phyloP scores from a whole-genome alignment of 92 coral and sea anemone species.

The Siderastrea siderea region DNA sequence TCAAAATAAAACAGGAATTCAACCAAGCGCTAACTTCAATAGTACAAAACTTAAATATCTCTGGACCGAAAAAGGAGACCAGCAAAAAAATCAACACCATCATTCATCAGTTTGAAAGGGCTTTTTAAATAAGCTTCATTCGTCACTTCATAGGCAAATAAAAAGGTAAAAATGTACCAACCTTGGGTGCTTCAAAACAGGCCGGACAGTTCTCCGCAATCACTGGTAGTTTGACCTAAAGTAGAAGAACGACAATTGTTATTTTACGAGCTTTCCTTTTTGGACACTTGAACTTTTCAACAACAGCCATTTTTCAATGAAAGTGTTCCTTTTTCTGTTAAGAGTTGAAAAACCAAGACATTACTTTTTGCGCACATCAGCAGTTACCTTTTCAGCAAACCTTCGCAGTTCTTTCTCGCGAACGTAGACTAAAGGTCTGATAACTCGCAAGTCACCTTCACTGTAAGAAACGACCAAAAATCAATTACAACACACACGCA shows the following conservation, averaged over 20 bases:
- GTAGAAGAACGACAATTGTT: neutral
- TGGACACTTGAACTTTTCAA: no score
- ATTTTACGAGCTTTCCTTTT: no score
- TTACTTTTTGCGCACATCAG: neutral
- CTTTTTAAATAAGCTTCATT: no score
- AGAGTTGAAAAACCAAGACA: neutral
- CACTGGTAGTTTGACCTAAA: constrained; percentile 91
- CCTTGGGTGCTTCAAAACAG: constrained; percentile 99
- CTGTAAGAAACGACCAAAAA: constrained; percentile 36
- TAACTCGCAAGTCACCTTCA: constrained; percentile 94
- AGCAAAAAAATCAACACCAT: no score
- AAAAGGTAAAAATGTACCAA: constrained; percentile 32
- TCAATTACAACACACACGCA: neutral
- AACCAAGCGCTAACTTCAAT: no score
- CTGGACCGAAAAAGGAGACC: no score
- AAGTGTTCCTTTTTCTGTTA: no score
- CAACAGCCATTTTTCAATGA: no score
- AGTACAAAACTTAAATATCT: no score
- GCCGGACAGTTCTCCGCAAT: constrained; percentile 99
- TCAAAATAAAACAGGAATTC: no score
- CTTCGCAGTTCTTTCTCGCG: constrained; percentile 93
- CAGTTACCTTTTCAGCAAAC: constrained; percentile 93
- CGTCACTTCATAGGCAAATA: no score
- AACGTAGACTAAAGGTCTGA: constrained; percentile 93
- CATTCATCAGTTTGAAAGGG: no score